phyloP scores from a whole-genome alignment of 2,888 invertebrate species.

The Hypsopygia costalis region DNA sequence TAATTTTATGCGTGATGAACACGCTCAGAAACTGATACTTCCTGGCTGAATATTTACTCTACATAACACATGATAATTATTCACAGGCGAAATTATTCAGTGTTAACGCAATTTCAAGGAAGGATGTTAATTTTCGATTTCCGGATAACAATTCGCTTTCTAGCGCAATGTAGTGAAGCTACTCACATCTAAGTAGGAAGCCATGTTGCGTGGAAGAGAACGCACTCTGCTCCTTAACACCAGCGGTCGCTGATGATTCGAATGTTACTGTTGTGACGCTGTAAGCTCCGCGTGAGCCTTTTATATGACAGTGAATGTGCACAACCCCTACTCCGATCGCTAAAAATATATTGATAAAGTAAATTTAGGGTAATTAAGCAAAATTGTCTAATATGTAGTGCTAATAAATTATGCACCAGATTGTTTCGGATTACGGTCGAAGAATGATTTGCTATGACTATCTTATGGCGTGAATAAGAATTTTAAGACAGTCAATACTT shows the following conservation, averaged over 20 bases:
- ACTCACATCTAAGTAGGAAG: conserved; percentile 66
- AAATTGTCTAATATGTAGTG: conserved; percentile 18
- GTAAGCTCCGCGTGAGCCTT: conserved; percentile 41
- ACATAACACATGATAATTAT: background rate
- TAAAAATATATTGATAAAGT: conserved; percentile 35
- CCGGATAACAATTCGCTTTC: conserved; percentile 20
- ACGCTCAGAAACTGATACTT: too few species aligned
- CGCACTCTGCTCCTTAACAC: conserved; percentile 34
- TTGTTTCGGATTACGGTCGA: too few species aligned
- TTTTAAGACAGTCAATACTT: too few species aligned
- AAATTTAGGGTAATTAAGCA: conserved; percentile 31
- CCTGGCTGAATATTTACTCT: too few species aligned
- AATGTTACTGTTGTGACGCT: conserved; percentile 47
- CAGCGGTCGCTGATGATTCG: conserved; percentile 35
- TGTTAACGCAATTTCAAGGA: background rate
- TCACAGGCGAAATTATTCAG: background rate
- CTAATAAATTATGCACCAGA: conserved; percentile 7
- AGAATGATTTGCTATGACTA: too few species aligned
- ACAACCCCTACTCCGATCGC: conserved; percentile 55
- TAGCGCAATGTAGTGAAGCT: conserved; percentile 22
- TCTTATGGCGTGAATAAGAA: too few species aligned
- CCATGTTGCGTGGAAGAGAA: conserved; percentile 54
- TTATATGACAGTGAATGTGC: conserved; percentile 70
- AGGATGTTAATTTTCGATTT: background rate
- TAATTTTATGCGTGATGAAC: too few species aligned